phyloP scores from a whole-genome alignment of 2,797 vertebrate genomes.

The Syncerus caffer region DNA sequence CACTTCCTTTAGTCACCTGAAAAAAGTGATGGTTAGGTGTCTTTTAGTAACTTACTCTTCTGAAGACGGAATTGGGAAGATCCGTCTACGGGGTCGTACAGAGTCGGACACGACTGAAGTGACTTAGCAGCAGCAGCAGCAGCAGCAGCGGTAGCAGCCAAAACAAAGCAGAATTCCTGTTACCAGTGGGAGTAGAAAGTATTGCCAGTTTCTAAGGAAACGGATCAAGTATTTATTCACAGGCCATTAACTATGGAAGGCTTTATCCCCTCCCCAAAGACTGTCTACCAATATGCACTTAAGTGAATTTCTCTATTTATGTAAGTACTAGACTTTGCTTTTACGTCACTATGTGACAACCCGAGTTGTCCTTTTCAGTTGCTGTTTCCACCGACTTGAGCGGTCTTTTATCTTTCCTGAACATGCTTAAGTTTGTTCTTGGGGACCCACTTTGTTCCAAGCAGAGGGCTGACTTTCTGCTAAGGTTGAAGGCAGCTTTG shows the following conservation, averaged over 20 bases:
- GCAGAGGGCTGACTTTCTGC: background rate
- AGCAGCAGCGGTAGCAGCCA: background rate
- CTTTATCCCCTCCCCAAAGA: background rate
- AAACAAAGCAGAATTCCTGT: slow-evolving; percentile 1
- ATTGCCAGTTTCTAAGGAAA: background rate
- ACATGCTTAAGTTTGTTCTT: background rate
- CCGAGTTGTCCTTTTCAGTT: background rate
- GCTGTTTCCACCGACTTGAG: background rate
- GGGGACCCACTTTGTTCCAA: background rate
- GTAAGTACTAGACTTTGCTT: background rate
- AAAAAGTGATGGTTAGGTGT: background rate
- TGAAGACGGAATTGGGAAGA: background rate
- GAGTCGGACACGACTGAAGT: accelerated
- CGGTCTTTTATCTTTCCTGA: background rate
- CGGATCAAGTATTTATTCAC: background rate
- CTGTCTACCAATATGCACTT: background rate
- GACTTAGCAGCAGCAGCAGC: too few species aligned
- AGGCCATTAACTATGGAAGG: background rate
- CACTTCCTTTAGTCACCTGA: slow-evolving; percentile 2
- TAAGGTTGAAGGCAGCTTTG: background rate
- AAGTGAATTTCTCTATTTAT: background rate
- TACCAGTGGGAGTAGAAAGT: background rate
- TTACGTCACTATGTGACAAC: background rate
- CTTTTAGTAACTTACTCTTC: slow-evolving; percentile 19
- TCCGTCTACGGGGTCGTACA: too few species aligned